A percentile compares a stretch with the other conserved stretches of the same genome.
phyloP scores from a whole-genome alignment of 1,140 invertebrate species.

The Drosophila prosaltans region DNA sequence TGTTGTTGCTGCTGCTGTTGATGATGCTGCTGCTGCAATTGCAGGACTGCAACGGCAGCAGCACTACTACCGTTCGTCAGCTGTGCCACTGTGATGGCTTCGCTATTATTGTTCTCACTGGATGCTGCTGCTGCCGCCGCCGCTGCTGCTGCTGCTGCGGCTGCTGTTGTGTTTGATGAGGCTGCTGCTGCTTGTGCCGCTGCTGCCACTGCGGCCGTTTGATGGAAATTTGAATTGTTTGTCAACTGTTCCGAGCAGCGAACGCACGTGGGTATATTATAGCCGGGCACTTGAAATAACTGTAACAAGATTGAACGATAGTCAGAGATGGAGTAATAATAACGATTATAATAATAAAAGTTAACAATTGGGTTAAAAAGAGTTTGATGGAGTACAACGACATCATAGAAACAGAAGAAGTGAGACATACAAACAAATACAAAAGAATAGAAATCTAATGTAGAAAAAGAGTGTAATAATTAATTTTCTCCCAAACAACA shows the following conservation, averaged over 20 bases:
- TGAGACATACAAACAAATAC: constrained; percentile 1
- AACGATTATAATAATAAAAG: constrained; percentile 24
- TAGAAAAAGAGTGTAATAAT: constrained; percentile 42
- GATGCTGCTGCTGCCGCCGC: constrained; percentile 48
- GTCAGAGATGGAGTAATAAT: constrained; percentile 28
- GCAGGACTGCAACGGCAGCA: constrained; percentile 58
- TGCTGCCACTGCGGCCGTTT: constrained; percentile 57
- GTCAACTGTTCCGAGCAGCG: constrained; percentile 83
- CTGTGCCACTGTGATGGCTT: constrained; percentile 53
- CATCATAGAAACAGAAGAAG: not conserved
- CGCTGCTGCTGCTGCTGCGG: constrained; percentile 51
- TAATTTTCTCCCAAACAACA: constrained; percentile 30
- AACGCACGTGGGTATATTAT: constrained; percentile 82
- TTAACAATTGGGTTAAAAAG: constrained; percentile 29
- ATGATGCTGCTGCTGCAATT: constrained; percentile 53
- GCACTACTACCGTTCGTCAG: constrained; percentile 60
- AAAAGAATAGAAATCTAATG: constrained; percentile 35
- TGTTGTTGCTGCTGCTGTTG: constrained; percentile 71
- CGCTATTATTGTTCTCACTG: constrained; percentile 50
- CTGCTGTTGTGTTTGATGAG: constrained; percentile 41
- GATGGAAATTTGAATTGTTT: constrained; percentile 79
- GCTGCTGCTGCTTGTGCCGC: constrained; percentile 50
- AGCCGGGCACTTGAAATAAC: constrained; percentile 82
- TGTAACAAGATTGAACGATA: constrained; percentile 46
- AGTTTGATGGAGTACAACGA: not conserved